A percentile compares a stretch with the other conserved stretches of the same genome.
These are phyloP conservation scores for Carollia perspicillata DNA, from an alignment of 2,113 vertebrate species.

Conservation along the genomic window DNA sequence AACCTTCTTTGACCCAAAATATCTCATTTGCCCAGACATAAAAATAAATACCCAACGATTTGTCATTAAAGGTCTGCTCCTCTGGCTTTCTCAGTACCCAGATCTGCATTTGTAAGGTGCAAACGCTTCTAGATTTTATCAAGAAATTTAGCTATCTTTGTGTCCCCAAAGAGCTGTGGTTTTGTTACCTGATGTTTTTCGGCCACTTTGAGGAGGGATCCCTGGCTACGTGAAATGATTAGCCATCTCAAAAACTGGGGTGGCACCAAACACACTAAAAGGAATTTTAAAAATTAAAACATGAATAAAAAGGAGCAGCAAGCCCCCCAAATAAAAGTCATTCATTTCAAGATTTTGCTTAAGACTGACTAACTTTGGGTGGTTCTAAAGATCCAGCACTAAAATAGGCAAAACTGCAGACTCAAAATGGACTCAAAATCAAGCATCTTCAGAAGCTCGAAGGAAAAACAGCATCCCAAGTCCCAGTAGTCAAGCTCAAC, in stretches of 20 bases:
- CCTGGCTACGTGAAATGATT: background rate
- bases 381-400: background rate
- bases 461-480: background rate
- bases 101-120: background rate
- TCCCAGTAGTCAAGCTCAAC: background rate
- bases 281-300: background rate
- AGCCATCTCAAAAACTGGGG: background rate
- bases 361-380: background rate
- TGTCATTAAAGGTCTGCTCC: background rate
- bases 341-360: background rate
- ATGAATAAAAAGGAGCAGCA: background rate
- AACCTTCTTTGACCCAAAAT: background rate
- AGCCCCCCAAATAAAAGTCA: background rate
- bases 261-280: background rate
- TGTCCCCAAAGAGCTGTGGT: background rate
- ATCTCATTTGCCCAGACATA: background rate
- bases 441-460: background rate
- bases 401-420: background rate
- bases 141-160: background rate
- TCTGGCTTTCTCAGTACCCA: background rate
- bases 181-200: background rate
- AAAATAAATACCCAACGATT: background rate
- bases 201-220: background rate
- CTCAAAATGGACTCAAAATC: background rate
- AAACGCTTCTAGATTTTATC: conserved; percentile 32